Evolutionary conservation across 2,113 vertebrate genomes (phyloP).

Genomic region (Carlito syrichta): DNA sequence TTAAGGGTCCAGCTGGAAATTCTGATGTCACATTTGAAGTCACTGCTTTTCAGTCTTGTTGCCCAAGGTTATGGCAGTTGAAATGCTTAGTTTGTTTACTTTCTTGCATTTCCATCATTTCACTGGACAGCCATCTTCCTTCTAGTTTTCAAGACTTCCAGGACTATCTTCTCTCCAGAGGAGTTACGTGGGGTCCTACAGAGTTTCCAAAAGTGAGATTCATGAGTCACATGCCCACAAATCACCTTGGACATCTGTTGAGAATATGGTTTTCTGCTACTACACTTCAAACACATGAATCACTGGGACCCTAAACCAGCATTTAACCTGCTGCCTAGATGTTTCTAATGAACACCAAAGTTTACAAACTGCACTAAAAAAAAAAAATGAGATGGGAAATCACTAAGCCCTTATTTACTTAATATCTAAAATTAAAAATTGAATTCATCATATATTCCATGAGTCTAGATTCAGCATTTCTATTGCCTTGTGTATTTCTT

Average conservation of each 20-base stretch:
- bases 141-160: neutral
- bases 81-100: neutral
- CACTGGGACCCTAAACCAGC: neutral
- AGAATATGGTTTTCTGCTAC: neutral
- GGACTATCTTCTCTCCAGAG: neutral
- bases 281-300: neutral
- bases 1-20: neutral
- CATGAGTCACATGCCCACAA: neutral
- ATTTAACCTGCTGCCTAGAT: neutral
- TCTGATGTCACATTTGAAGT: neutral
- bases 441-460: neutral
- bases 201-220: neutral
- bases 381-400: neutral
- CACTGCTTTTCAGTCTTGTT: neutral
- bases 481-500: neutral
- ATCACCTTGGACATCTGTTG: neutral
- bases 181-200: neutral
- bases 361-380: neutral
- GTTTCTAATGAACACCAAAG: neutral
- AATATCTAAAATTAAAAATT: neutral
- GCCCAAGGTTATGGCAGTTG: neutral
- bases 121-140: neutral
- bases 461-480: neutral
- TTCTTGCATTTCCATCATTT: neutral
- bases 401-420: neutral